Evolutionary conservation across 2,797 vertebrate species (phyloP).

Genomic region (Sebastes kiyomatsui): DNA sequence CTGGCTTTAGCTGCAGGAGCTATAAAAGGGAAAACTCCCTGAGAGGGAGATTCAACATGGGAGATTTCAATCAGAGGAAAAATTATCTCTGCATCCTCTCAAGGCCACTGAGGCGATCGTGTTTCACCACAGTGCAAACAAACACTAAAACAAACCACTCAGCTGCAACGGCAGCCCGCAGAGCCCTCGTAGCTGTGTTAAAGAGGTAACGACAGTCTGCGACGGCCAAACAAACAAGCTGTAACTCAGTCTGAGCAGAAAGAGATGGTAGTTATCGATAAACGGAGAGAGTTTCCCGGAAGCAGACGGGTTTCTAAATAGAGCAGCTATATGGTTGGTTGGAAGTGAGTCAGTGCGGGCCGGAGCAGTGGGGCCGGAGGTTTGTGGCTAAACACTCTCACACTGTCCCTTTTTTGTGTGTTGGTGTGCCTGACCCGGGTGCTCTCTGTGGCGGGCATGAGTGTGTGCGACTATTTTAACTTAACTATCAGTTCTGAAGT

Average conservation of each 20-base stretch:
- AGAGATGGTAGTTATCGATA: slow-evolving; percentile 53
- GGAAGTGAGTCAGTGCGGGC: slow-evolving; percentile 63
- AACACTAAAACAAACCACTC: slow-evolving; percentile 53
- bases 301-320: slow-evolving; percentile 62
- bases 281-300: slow-evolving; percentile 30
- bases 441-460: slow-evolving; percentile 52
- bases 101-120: slow-evolving; percentile 32
- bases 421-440: slow-evolving; percentile 54
- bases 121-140: slow-evolving; percentile 66
- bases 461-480: slow-evolving; percentile 72
- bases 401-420: slow-evolving; percentile 59
- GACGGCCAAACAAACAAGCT: slow-evolving; percentile 47
- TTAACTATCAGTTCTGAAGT: slow-evolving; percentile 73
- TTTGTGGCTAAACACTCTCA: slow-evolving; percentile 63
- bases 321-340: slow-evolving; percentile 32
- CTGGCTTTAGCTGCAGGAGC: slow-evolving; percentile 1
- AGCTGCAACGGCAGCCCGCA: slow-evolving; percentile 11
- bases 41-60: neutral
- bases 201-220: slow-evolving; percentile 43
- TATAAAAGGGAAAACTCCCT: slow-evolving; percentile 19
- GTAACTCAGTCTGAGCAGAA: neutral
- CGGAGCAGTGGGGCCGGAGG: slow-evolving; percentile 45
- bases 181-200: slow-evolving; percentile 17
- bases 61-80: slow-evolving; percentile 41
- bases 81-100: slow-evolving; percentile 43